Percentiles rank a stretch among this genome's conserved stretches.
These are phyloP conservation scores for Andrena flavipes DNA, from an alignment of 2,888 invertebrate genomes.

Conservation along the genomic window DNA sequence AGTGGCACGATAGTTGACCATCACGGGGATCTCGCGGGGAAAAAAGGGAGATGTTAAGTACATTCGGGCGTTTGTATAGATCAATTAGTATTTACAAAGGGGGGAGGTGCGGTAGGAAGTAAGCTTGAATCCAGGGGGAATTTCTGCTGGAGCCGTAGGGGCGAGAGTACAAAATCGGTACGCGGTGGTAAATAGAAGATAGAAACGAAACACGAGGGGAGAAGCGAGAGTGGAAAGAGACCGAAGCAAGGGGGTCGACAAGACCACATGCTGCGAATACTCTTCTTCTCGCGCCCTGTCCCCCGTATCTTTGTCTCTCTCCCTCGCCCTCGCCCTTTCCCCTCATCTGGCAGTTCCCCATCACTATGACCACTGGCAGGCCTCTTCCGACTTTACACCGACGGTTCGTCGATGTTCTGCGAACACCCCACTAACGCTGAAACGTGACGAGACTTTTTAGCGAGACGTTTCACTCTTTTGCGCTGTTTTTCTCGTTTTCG, in stretches of 20 bases:
- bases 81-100: conserved; percentile 83
- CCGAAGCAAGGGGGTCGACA: conserved; percentile 68
- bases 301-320: conserved; percentile 8
- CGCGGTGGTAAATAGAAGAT: conserved; percentile 44
- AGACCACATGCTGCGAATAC: conserved; percentile 81
- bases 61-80: conserved; percentile 80
- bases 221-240: conserved; percentile 58
- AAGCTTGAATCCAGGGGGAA: conserved; percentile 54
- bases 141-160: conserved; percentile 39
- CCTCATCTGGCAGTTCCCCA: not conserved
- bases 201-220: conserved; percentile 29
- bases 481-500: not conserved
- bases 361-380: not conserved
- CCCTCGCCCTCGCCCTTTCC: conserved; percentile 1
- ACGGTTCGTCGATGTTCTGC: not conserved
- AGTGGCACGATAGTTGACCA: not conserved
- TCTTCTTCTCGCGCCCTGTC: conserved; percentile 57
- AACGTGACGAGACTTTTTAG: conserved; percentile 78
- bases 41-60: conserved; percentile 77
- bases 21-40: conserved; percentile 63
- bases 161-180: conserved; percentile 57
- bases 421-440: conserved; percentile 67
- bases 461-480: conserved; percentile 17
- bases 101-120: conserved; percentile 71
- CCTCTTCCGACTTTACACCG: conserved; percentile 11